These are phyloP conservation scores for Rhimphoctona megacephalus DNA, from an alignment of 2,888 invertebrate species.

Conservation along the genomic window DNA sequence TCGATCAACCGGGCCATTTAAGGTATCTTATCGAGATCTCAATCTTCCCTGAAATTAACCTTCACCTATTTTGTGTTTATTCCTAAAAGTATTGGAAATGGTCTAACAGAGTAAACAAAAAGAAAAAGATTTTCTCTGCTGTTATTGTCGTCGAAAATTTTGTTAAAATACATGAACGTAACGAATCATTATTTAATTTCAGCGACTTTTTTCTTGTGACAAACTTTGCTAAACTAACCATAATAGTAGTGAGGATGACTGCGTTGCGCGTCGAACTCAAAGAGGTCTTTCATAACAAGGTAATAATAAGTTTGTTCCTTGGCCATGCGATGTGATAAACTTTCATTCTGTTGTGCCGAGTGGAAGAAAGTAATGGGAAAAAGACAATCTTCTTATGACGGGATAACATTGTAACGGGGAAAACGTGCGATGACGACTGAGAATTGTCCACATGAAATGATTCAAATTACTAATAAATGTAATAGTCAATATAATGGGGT, in stretches of 20 bases:
- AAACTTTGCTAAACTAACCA: constrained; percentile 28
- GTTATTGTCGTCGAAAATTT: neutral
- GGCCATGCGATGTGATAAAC: neutral
- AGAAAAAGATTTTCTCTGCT: neutral
- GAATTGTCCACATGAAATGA: neutral
- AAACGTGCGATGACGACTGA: neutral
- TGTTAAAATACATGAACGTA: neutral
- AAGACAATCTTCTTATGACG: neutral
- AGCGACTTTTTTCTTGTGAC: neutral
- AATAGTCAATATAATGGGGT: neutral
- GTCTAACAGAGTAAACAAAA: neutral
- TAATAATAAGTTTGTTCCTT: constrained; percentile 10
- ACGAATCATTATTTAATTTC: neutral
- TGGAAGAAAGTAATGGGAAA: neutral
- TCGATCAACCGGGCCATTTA: constrained; percentile 24
- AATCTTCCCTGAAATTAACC: neutral
- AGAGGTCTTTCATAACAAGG: constrained; percentile 33
- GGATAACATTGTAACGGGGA: neutral
- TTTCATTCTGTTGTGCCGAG: constrained; percentile 1
- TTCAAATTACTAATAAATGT: constrained; percentile 12
- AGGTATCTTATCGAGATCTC: constrained; percentile 4
- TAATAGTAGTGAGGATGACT: constrained; percentile 32
- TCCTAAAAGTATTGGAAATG: neutral
- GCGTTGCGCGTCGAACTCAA: constrained; percentile 13
- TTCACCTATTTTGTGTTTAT: neutral